Evolutionary conservation across 2,797 vertebrate genomes (phyloP), one percentile per base, ranked within the genome.

Genomic region (Notamacropus eugenii): DNA sequence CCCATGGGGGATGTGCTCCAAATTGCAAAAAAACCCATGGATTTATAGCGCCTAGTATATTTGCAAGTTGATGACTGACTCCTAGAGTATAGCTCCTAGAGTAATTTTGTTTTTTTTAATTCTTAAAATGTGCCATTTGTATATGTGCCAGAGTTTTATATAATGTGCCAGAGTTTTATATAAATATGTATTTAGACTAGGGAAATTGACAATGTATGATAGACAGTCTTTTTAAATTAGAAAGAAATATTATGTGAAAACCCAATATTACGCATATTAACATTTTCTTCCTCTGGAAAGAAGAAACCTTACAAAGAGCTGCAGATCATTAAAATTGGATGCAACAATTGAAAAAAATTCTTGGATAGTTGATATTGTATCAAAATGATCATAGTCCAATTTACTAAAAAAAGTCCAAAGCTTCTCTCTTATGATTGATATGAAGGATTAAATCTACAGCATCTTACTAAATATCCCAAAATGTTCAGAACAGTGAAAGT

Each of bases 281-380:
- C 59, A 92, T 96, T 96, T 96, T 93, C 55, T 27, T 10, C 29
- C 3, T 62, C 57, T 54, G 92, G 40, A 57, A 95, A 74, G 67
- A 92, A 95, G 95, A 96, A 93, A 19, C 24, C 59, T 94, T 96
- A 50, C 96, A 94, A 95, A 97, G 90, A 54, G 96, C 97, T 58
- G 54, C 29, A 40, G 95, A 22, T 95, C 62, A 54, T 92, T 95
- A 97, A 95, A 93, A 91, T 50, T 74, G 31, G 92, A 94, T 95
- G 97, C 93, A 97, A 92, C 96, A 97, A 96, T 97, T 97, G 74
- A 96, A 97, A 92, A 74, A 94, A 93, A 92, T 57, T 50, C 3
- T 92, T 91, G n/a, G n/a, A 91, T 96, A 50, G 46, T 94, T 96
- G 74, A 91, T 92, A 95, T 40, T 97, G 58, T 96, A 22, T 95